phyloP scores from a whole-genome alignment of 2,797 vertebrate species.

The Meriones psammophilus region DNA sequence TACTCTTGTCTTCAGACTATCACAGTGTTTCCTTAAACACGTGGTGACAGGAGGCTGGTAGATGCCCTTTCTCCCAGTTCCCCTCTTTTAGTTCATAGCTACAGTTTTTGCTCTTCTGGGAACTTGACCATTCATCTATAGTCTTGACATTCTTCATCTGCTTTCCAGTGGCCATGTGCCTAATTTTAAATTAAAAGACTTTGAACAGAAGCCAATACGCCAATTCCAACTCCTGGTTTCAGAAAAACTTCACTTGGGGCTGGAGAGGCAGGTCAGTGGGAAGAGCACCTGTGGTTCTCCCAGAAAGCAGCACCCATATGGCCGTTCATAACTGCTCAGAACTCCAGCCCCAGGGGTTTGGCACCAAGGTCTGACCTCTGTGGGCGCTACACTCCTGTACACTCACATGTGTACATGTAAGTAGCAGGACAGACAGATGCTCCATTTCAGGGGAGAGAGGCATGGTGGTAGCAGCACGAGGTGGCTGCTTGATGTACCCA shows the following conservation, averaged over 20 bases:
- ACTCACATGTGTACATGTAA: not conserved
- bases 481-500: not conserved
- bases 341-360: no score
- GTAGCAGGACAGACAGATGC: no score
- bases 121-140: not conserved
- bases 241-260: not conserved
- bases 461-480: not conserved
- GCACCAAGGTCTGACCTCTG: not conserved
- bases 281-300: not conserved
- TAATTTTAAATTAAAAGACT: not conserved
- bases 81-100: not conserved
- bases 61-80: not conserved
- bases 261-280: not conserved
- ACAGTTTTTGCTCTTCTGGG: not conserved
- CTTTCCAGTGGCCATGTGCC: not conserved
- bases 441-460: no score
- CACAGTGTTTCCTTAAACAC: not conserved
- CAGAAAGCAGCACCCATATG: not conserved
- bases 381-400: no score
- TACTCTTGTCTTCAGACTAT: not conserved
- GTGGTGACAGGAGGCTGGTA: not conserved
- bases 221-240: not conserved
- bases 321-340: no score
- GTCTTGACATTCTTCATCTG: not conserved
- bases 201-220: not conserved